Evolutionary conservation across 2,888 invertebrate genomes (phyloP), one percentile per base, ranked within the genome.

Genomic region (Diarsia rubi): DNA sequence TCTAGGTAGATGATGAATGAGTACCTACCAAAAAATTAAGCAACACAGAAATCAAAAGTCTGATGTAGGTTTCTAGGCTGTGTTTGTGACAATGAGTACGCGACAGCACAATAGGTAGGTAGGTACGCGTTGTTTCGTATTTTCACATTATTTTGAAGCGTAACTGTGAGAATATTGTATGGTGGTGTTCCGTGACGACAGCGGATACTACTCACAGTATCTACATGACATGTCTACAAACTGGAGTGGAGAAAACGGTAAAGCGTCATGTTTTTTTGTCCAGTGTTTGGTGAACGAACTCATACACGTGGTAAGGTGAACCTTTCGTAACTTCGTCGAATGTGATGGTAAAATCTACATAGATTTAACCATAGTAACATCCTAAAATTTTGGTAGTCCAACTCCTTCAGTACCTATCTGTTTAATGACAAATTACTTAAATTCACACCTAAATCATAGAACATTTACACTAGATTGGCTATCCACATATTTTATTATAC

Each of bases 391-490:
- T 37, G 37, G 8, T 8, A 37, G 8, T 16, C 6, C 24, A 54
- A 54, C 54, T 37, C 8, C 24, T 54, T 2, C 3, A n/a, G n/a
- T 27, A 37, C 27, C 44, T 67, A 21, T 16, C 11, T 8, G 19
- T 8, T 65, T 64, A 69, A 45, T 54, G 24, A 14, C 24, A 54
- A 24, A 12, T 54, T 54, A 24, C 14, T 14, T 54, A 52, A 49
- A 21, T n/a, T n/a, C 52, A 54, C 24, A 54, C 24, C 49, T 42
- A 37, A 37, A 66, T 66, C 49, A 16, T 11, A 27, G 52, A 57
- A 54, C 5, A 24, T 45, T 83, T 71, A 31, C 67, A 70, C 67
- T 70, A 21, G 62, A 54, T 76, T 65, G 69, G 68, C 44, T 72
- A 74, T 78, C 65, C 47, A 47, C 44, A 60, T 62, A 37, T 37